These are phyloP conservation scores for Temnothorax longispinosus DNA, from an alignment of 1,140 invertebrate genomes.

Conservation along the genomic window DNA sequence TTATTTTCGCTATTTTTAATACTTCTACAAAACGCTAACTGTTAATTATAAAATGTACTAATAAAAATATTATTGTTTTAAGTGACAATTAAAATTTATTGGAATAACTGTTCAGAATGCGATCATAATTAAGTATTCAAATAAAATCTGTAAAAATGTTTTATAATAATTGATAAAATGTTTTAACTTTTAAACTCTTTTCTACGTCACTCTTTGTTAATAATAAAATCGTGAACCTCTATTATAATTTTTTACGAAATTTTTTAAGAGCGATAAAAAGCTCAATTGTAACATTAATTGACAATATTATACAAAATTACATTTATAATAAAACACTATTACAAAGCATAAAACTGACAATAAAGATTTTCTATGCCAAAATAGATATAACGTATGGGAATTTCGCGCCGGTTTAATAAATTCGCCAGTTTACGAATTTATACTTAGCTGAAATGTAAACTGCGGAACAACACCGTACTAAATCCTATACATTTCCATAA, in stretches of 20 bases:
- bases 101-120: neutral
- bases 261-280: neutral
- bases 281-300: neutral
- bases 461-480: neutral
- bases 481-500: neutral
- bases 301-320: neutral
- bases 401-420: neutral
- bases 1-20: neutral
- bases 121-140: neutral
- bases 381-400: neutral
- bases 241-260: neutral
- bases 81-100: neutral
- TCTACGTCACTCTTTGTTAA: neutral
- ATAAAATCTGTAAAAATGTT: neutral
- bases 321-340: neutral
- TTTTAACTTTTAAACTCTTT: neutral
- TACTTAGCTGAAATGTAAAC: slow-evolving; percentile 6
- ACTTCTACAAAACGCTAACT: neutral
- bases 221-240: neutral
- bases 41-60: neutral
- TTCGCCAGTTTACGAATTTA: neutral
- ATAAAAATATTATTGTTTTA: too few species aligned
- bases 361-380: neutral
- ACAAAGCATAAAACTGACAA: neutral
- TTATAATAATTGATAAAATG: neutral